Evolutionary conservation across 2,113 vertebrate species (phyloP), one percentile per base, ranked within the genome.

Genomic region (Centropus unirufus): DNA sequence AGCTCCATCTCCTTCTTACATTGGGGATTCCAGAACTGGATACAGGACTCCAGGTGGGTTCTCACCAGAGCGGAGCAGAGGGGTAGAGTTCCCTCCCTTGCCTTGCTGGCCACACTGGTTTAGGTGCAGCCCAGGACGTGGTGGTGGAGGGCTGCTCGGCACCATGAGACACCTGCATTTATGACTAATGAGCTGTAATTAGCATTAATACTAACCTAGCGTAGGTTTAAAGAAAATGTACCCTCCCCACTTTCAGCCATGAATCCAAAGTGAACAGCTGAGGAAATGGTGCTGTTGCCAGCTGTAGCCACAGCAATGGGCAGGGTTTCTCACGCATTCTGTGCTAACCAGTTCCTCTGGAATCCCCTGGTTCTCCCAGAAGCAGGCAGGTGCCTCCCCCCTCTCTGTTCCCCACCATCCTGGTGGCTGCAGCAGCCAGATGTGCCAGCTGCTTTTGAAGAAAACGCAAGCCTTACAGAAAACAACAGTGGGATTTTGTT

Each of bases 311-410:
- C 36, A 9, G n/a, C 0, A 42, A 4, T 24, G 49, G 32, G 8
- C 47, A 0, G 39, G 57, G 9, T 8, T 11, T 29, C 4, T 47
- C 2, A 6, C 2, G 6, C 7, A 0, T 22, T 46, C 10, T 1
- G 3, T 11, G 19, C 18, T 23, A 4, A 2, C 5, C 27, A 1
- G 29, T 7, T 15, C 2, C 40, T 58, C 17, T 2, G 30, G 36
- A 18, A 9, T 11, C 7, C 14, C 6, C 7, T 22, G 47, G 30
- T 11, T 36, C 42, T 24, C 29, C 2, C 14, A 13, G 15, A 1
- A 22, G 55, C 46, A 3, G 49, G 62, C 52, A 14, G 54, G n/a
- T 36, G 27, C 49, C 69, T 2, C 6, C 36, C 27, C 13, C 32
- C 6, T 11, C 32, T 16, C 73, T 2, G 42, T 5, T 8, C 34